Base-by-base conservation (phyloP, 2,888 invertebrate species). In the Orthosia cruda region DNA sequence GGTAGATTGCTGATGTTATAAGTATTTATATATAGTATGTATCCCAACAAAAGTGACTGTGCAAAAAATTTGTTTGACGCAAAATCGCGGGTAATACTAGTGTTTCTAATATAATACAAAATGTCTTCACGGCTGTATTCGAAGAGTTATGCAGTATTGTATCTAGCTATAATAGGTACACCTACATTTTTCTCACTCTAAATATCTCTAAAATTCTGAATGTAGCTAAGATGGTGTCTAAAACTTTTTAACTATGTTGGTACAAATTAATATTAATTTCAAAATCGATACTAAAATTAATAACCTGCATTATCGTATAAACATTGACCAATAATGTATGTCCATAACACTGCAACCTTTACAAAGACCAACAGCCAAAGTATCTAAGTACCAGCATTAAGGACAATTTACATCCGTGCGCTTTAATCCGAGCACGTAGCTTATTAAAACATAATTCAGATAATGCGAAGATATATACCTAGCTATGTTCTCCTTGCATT, bases 361-460 rank as follows among this genome's bases (percentile, higher is more conserved):
- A 74, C 49, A 20, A 54, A 59, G 9, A 18, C 52, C 20, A 63
- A 65, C 59, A 20, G 45, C 59, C 63, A 73, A 74, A 62, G 16
- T 50, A 15, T 45, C 13, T 20, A 61, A 61, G 45, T 61, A 45
- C 45, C 15, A 15, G 52, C 66, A 75, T 71, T 75, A 71, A 76
- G 23, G 52, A 47, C 62, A 71, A 81, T 71, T 80, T 83, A 83
- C 68, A 81, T 75, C 62, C 55, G 58, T 68, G 49, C 57, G 55
- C 32, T 49, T 65, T 71, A 78, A 73, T 73, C 69, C 7, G 49
- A 74, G 68, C 84, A 79, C 79, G 70, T 70, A 83, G 77, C 74
- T 84, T 84, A 84, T 84, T 85, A 85, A 85, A 82, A 84, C 83
- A 84, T 84, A 84, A 85, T 85, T 83, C 83, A 77, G 74, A 81